Evolutionary conservation across 2,113 vertebrate genomes (phyloP), one percentile per base, ranked within the genome.

Genomic region (Sapajus apella): DNA sequence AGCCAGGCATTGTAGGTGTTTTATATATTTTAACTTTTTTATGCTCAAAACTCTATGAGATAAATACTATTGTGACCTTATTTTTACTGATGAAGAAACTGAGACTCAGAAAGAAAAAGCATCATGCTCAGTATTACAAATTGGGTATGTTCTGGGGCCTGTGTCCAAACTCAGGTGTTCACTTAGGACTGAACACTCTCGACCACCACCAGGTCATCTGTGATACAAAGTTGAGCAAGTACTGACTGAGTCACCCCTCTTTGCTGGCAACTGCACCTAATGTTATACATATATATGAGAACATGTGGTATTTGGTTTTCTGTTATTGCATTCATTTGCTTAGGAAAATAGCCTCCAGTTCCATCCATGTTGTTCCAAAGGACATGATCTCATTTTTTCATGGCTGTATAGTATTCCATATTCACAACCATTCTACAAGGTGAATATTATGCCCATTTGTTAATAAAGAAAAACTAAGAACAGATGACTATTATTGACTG

Each of bases 191-290:
- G 27, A 37, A 8, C 6, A 25, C 12, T 64, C 23, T 32, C 47
- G 40, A n/a, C 5, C 8, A 12, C 3, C 4, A 14, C 17, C 14
- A 50, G 43, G 25, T 20, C 4, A 1, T 40, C 45, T 66, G 10
- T 58, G 75, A 64, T 7, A 27, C 45, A 27, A 4, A 1, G 14
- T 61, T 35, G 40, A 76, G 6, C 17, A 89, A 37, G 47, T 6
- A 18, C 1, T 27, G 4, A 20, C 0, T 0, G 10, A 56, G 9
- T 40, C 12, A n/a, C 14, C 16, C 1, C 20, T 30, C 23, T 70
- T 3, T 13, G 18, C 10, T 56, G 73, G 61, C 14, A 32, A 66
- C 32, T 61, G 45, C 20, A 47, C 3, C 40, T 35, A 21, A 75
- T 23, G 1, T 7, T 45, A 5, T 23, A 13, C 1, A 5, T 12